Evolutionary conservation across 2,797 vertebrate species (phyloP), one percentile per base, ranked within the genome.

Genomic region (Leptatherina wallacei): DNA sequence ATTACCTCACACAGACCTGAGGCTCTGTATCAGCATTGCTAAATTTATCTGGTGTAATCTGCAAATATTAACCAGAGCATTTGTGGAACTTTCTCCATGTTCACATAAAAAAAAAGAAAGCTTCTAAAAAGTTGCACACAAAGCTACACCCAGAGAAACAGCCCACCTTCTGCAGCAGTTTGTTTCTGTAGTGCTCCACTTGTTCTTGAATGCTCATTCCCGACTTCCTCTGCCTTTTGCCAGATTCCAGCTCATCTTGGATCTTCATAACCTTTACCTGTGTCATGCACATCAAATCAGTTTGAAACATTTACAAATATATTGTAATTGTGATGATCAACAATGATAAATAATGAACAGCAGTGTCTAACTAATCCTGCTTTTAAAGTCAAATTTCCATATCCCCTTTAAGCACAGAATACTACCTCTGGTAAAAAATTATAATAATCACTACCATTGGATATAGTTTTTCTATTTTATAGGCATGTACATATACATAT

Each of bases 231-330:
- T 35, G 75, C 77, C 90, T 91, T 75, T 94, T 95, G 7, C 94
- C 94, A 24, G 91, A 95, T 71, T 96, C 95, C 75, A 96, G 35
- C 80, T 96, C 95, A 82, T 96, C 95, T 71, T 95, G 95, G 66
- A 94, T 87, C 84, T 94, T 94, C 93, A 95, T 92, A 18, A 96
- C 94, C 68, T 95, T 95, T 35, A 96, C 91, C 95, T 96, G 82
- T 29, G 32, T 52, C 44, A 58, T 12, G 82, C 6, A 77, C 16
- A 62, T 14, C 1, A 2, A 18, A 44, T 74, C 29, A 80, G 29
- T 22, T 62, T 7, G 55, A 24, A 20, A 16, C 0, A 42, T 67
- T 60, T 1, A 51, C 22, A 1, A 7, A 12, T 11, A 9, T 8
- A n/a, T 12, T 49, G 2, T 29, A 11, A 22, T 60, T 59, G 20